These are phyloP conservation scores for Drosophila nigritarsus DNA, from an alignment of 2,888 invertebrate species.

Conservation along the genomic window DNA sequence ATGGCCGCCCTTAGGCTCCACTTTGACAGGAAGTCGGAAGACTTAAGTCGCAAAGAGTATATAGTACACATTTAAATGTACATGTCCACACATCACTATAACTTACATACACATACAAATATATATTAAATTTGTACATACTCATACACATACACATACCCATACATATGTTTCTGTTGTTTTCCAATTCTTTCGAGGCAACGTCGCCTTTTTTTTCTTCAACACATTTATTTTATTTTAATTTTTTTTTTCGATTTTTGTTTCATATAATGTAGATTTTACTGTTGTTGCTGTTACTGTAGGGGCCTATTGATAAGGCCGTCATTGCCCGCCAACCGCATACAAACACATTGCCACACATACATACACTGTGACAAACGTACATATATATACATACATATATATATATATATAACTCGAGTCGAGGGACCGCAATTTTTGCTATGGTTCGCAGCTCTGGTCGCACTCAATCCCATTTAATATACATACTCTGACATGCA, in stretches of 20 bases:
- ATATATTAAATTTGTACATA: background rate
- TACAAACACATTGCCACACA: constrained; percentile 15
- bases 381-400: background rate
- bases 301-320: constrained; percentile 70
- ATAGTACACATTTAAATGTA: background rate
- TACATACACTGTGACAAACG: constrained; percentile 9
- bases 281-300: constrained; percentile 57
- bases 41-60: constrained; percentile 7
- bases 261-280: constrained; percentile 42
- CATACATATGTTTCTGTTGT: constrained; percentile 67
- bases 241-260: constrained; percentile 30
- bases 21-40: constrained; percentile 52
- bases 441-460: constrained; percentile 41
- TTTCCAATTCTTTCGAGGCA: constrained; percentile 67
- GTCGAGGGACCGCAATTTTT: constrained; percentile 52
- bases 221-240: constrained; percentile 19
- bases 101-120: background rate
- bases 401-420: background rate
- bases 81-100: background rate
- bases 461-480: constrained; percentile 17
- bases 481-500: background rate
- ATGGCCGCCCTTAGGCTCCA: constrained; percentile 30
- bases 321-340: constrained; percentile 60
- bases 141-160: constrained; percentile 6
- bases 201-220: constrained; percentile 37